These are phyloP conservation scores for Desoria tigrina DNA, from an alignment of 2,888 invertebrate genomes.

Conservation along the genomic window DNA sequence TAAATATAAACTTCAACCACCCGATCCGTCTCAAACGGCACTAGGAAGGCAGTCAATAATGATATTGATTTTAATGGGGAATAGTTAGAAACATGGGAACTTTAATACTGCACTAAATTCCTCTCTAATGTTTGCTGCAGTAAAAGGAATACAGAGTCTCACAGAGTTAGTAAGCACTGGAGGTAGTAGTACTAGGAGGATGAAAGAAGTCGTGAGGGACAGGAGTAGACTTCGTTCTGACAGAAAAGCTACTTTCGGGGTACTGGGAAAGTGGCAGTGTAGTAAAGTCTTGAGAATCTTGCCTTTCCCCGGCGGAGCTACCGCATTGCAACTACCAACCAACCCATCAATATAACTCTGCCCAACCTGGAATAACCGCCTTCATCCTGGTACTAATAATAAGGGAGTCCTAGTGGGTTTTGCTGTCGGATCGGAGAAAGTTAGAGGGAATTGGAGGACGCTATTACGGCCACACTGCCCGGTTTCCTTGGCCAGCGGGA, in stretches of 20 bases:
- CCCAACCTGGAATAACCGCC: too few relatives aligned
- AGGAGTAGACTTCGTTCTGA: slow-evolving; percentile 3
- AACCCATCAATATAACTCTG: slow-evolving; percentile 33
- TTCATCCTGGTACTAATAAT: too few relatives aligned
- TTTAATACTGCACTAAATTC: too few relatives aligned
- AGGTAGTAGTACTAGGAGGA: background rate
- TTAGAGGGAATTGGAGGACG: slow-evolving; percentile 5
- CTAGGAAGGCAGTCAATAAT: background rate
- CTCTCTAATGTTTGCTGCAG: too few relatives aligned
- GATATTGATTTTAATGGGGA: background rate
- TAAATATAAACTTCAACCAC: background rate
- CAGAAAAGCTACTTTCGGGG: background rate
- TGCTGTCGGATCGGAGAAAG: slow-evolving; percentile 28
- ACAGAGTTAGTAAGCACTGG: background rate
- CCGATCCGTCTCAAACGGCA: background rate
- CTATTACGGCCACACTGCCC: background rate
- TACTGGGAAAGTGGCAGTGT: background rate
- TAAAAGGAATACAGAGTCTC: background rate
- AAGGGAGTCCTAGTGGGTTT: too few relatives aligned
- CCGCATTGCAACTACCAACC: background rate
- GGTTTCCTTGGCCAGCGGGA: background rate
- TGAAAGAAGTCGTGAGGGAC: background rate
- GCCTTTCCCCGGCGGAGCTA: slow-evolving; percentile 12
- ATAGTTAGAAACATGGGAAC: background rate
- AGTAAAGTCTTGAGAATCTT: slow-evolving; percentile 15